Base-by-base conservation (phyloP, 2,113 vertebrate genomes). In the Paracyprichromis sp. region DNA sequence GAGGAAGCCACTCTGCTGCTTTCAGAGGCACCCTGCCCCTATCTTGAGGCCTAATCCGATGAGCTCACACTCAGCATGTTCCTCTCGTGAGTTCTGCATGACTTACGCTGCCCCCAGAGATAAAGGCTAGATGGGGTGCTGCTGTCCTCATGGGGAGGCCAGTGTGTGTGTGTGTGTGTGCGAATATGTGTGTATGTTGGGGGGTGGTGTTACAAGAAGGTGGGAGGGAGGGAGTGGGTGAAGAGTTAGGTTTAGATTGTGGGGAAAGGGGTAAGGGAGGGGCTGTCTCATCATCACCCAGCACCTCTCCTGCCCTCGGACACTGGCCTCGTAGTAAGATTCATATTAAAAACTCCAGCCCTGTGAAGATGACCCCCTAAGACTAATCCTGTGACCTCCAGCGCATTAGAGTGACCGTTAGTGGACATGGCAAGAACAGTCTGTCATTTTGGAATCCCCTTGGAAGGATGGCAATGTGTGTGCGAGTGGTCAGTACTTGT, bases 71-170 rank as follows among this genome's bases (percentile, higher is more conserved):
- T 94, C 93, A 93, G 94, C 92, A 93, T 92, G 95, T 93, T 96
- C 92, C 94, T 94, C 92, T 95, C 89, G 89, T 95, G 94, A 96
- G 96, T 96, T 96, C 95, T 95, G 95, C 96, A 95, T 96, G 96
- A 96, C 92, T 96, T 95, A 81, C 86, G 93, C 95, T 96, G 89
- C 94, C 95, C 94, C 92, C 88, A 91, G 91, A 95, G 93, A 96
- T 95, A 93, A 93, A 94, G 92, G 80, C 88, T 7, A 86, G 91
- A 91, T 87, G 88, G 90, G 90, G 63, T 91, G 91, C 89, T 86
- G 90, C 89, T 92, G 88, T 93, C 90, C 90, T 90, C 50, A 59
- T 79, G 45, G 71, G 88, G 86, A 84, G 84, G 52, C 26, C 79
- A 80, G 61, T 66, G 19, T 66, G 61, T 34, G 59, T 7, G 26